Evolutionary conservation across 2,113 vertebrate species (phyloP).

Genomic region (Vulpes vulpes): DNA sequence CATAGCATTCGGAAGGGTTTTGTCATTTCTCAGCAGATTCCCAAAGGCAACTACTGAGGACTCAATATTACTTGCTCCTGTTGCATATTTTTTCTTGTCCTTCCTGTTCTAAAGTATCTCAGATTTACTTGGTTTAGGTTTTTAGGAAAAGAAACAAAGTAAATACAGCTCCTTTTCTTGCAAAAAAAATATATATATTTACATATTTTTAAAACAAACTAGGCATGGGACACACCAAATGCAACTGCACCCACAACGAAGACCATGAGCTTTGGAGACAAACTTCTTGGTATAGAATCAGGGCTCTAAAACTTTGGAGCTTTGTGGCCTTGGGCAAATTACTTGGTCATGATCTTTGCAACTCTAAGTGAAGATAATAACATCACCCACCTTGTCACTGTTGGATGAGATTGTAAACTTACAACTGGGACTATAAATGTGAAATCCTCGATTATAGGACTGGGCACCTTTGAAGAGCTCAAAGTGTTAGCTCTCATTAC

Average conservation of each 20-base stretch:
- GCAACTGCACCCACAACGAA: background rate
- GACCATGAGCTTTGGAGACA: background rate
- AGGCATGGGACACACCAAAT: background rate
- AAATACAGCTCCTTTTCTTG: background rate
- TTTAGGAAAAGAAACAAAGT: conserved; percentile 47
- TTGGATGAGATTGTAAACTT: background rate
- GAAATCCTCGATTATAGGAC: background rate
- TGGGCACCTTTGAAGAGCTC: background rate
- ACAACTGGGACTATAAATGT: background rate
- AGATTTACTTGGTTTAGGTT: conserved; percentile 11
- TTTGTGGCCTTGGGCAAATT: background rate
- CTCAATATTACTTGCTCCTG: background rate
- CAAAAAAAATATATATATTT: no score
- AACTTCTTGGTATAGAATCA: background rate
- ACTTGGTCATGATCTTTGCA: background rate
- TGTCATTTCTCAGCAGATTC: background rate
- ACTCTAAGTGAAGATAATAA: background rate
- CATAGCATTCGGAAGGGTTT: background rate
- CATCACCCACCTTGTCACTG: background rate
- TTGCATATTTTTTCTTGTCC: background rate
- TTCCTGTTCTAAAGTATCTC: background rate
- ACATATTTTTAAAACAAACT: conserved; percentile 32
- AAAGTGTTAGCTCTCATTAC: background rate
- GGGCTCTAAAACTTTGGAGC: background rate
- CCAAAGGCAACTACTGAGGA: background rate